Base-by-base conservation (phyloP, 1,140 invertebrate species). In the Drosophila willistoni region DNA sequence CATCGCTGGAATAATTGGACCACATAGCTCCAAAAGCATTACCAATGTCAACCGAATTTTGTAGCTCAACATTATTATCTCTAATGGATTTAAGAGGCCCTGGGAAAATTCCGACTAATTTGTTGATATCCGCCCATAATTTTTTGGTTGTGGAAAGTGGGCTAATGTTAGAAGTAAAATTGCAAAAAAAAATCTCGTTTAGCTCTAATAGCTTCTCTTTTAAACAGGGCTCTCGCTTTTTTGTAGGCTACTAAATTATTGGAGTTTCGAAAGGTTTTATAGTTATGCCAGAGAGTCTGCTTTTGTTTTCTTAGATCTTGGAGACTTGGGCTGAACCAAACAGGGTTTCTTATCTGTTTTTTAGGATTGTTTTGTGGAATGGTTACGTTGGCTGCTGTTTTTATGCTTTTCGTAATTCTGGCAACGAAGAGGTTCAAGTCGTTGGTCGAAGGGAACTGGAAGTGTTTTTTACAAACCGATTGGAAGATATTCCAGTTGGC, bases 341-440 rank as follows among this genome's bases (percentile, higher is more conserved):
- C 44, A 47, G 44, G 44, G 44, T 47, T 47, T 47, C 44, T 47
- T 19, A 17, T 47, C 7, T 47, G 44, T 47, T 47, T 47, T 47
- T 47, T 47, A 39, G 44, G 44, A 47, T 47, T 39, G 4, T 12
- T 39, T 39, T 39, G 36, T 39, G 36, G 36, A 39, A 39, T 39
- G 36, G 36, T 0, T 29, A 66, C 17, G 36, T 66, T 47, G 13
- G 63, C 63, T 47, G 39, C 25, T 1, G 39, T 54, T 64, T 71
- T 59, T 13, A 71, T 47, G 17, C n/a, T 25, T 59, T 66, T 71
- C 36, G 19, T 71, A 13, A 71, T 57, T 66, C 25, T 66, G 29
- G 62, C 63, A 2, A 55, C 63, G 10, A 70, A 57, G 13, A 70
- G 25, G 25, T 70, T 70, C 22, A 70, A n/a, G 19, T 65, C 68